Base-by-base conservation (phyloP, 2,888 invertebrate species). In the Athripsodes cinereus region DNA sequence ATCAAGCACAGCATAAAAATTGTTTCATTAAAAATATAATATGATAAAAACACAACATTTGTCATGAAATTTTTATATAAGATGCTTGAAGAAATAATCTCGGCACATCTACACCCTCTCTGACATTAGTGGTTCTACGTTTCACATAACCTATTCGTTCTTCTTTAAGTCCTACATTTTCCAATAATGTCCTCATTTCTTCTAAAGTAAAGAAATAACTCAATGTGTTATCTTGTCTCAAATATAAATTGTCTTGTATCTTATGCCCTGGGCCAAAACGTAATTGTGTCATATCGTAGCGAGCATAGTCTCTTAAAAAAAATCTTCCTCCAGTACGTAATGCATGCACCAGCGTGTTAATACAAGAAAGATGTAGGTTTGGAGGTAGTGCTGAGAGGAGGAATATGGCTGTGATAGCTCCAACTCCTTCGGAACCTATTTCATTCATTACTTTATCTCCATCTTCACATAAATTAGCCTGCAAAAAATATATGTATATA, bases 331-430 rank as follows among this genome's bases (percentile, higher is more conserved):
- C 92, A 0, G 87, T 84, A 44, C 80, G 83, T 1, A 92, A 73
- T 1, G 85, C 76, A 54, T 79, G 73, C 62, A 73, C 82, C 1
- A 96, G 76, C 67, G 90, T 90, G 16, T 71, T 68, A 1, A 84
- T 72, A 1, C 85, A 87, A 52, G 69, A 72, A 1, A 68, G 59
- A 81, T 93, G 94, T 69, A 91, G 90, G 1, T 85, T 79, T 0
- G 98, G 98, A 73, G 92, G 88, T 64, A 99, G 88, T 0, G 98
- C 92, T 0, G 98, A 98, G 35, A 99, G 72, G 0, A 98, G 96
- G 78, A 99, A 99, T 62, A 99, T 90, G 69, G 97, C 74, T 18
- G 96, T 94, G 1, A 87, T 85, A 22, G 96, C 81, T 71, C 97
- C 91, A 1, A 95, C 79, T 22, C 78, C 75, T 16, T 68, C 69